Evolutionary conservation across 2,113 vertebrate species (phyloP).

Genomic region (Tetrax tetrax): DNA sequence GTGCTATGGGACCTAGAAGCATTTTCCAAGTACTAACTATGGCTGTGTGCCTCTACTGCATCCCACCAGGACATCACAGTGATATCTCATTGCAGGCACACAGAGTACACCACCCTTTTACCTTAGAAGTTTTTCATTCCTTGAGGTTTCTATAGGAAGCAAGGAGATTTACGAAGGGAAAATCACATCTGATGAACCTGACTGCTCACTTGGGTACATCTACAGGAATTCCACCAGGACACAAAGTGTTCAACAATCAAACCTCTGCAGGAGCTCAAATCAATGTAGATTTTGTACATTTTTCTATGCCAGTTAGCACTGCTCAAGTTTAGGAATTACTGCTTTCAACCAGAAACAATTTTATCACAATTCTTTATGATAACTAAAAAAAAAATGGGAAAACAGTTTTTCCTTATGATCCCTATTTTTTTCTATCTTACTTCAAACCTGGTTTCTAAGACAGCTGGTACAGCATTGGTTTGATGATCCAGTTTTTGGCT

Average conservation of each 20-base stretch:
- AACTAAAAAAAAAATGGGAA: background rate
- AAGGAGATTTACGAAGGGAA: background rate
- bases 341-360: background rate
- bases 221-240: background rate
- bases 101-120: fast-evolving
- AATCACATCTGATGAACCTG: background rate
- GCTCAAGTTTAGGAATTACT: background rate
- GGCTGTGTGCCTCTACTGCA: background rate
- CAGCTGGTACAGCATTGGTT: background rate
- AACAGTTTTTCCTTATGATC: background rate
- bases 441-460: background rate
- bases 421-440: background rate
- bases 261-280: background rate
- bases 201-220: background rate
- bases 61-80: fast-evolving
- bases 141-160: background rate
- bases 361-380: background rate
- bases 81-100: background rate
- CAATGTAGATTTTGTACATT: background rate
- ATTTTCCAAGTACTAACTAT: background rate
- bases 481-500: background rate
- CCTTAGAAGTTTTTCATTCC: background rate
- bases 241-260: background rate
- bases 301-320: background rate
- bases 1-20: background rate